A percentile compares a stretch with the other conserved stretches of the same genome.
Evolutionary conservation across 2,888 invertebrate species (phyloP).

Genomic region (Andrena chrysosceles): DNA sequence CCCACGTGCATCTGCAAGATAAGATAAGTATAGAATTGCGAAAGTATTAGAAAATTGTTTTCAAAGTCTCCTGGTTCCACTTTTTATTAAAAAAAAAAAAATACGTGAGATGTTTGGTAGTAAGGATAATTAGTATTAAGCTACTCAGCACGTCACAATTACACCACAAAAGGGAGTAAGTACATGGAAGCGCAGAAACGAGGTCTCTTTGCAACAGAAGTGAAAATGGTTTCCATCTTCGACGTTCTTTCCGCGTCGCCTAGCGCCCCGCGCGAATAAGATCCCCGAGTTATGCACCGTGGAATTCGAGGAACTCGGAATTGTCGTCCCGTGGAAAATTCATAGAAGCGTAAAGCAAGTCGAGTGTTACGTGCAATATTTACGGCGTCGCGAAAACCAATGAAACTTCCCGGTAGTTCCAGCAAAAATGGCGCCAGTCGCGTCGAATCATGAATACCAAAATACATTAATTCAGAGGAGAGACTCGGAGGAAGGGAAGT

Average conservation of each 20-base stretch:
- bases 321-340: slow-evolving; percentile 47
- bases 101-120: too few relatives aligned
- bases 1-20: too few relatives aligned
- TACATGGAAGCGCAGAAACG: not conserved
- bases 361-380: slow-evolving; percentile 52
- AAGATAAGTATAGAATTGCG: too few relatives aligned
- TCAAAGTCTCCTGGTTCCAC: too few relatives aligned
- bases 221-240: slow-evolving; percentile 42
- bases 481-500: not conserved
- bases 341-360: slow-evolving; percentile 53
- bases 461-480: not conserved
- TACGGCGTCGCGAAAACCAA: slow-evolving; percentile 37
- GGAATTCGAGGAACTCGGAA: slow-evolving; percentile 52
- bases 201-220: slow-evolving; percentile 3
- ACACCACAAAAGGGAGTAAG: too few relatives aligned
- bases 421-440: slow-evolving; percentile 21
- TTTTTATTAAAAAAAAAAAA: too few relatives aligned
- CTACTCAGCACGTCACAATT: too few relatives aligned
- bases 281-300: slow-evolving; percentile 52
- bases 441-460: not conserved
- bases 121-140: too few relatives aligned
- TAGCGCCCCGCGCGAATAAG: slow-evolving; percentile 35
- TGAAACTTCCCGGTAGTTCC: slow-evolving; percentile 23
- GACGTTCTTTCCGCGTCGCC: slow-evolving; percentile 12
- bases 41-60: too few relatives aligned